phyloP scores from a whole-genome alignment of 2,888 invertebrate species.

The Pristionchus japonicus region DNA sequence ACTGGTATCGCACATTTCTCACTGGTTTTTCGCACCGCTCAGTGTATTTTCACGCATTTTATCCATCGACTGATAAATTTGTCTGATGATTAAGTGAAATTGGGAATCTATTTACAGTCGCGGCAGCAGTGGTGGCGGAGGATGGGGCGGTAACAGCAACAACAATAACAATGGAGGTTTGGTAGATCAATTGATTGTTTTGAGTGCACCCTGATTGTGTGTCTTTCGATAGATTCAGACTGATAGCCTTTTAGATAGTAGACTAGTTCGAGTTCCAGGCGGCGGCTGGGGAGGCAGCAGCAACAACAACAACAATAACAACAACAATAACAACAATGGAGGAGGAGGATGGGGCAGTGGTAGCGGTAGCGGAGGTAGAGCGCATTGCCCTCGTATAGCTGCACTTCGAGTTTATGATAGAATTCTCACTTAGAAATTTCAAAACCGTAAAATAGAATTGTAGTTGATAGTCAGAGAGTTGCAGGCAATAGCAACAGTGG shows the following conservation, averaged over 20 bases:
- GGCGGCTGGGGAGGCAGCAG: neutral
- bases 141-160: conserved; percentile 12
- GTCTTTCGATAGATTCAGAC: neutral
- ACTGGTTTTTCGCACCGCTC: neutral
- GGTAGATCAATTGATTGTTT: neutral
- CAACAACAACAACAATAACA: conserved; percentile 14
- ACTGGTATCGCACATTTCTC: neutral
- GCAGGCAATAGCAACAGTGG: neutral
- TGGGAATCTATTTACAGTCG: conserved; percentile 6
- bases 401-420: no score
- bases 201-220: neutral
- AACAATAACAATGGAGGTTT: conserved; percentile 2
- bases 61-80: conserved; percentile 15
- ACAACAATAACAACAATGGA: conserved; percentile 23
- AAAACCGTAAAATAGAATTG: neutral
- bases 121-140: neutral
- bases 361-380: conserved; percentile 15
- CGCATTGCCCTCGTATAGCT: no score
- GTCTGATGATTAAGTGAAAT: neutral
- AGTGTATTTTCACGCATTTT: neutral
- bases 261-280: conserved; percentile 14
- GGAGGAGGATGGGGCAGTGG: neutral
- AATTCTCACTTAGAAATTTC: no score
- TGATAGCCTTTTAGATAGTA: neutral
- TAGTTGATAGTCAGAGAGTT: neutral